Evolutionary conservation across 1,140 invertebrate species (phyloP).

Genomic region (Trachymyrmex cornetzi): DNA sequence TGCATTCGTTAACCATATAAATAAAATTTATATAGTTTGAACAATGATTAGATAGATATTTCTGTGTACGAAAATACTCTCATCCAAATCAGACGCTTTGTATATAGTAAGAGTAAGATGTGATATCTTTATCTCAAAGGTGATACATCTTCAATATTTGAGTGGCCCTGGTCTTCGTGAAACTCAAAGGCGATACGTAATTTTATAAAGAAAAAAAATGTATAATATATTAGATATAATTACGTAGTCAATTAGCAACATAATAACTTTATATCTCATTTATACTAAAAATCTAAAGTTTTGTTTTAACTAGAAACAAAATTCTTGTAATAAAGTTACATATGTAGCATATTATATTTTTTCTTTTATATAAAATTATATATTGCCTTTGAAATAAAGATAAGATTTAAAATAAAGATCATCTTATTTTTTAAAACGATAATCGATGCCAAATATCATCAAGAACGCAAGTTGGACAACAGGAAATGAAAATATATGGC

Average conservation of each 20-base stretch:
- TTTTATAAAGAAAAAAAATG: no score
- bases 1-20: conserved; percentile 45
- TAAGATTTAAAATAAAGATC: neutral
- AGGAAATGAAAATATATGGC: neutral
- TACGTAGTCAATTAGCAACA: neutral
- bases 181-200: no score
- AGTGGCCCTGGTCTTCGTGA: no score
- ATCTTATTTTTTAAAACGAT: neutral
- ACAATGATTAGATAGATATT: conserved; percentile 37
- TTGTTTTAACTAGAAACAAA: neutral
- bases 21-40: conserved; percentile 21
- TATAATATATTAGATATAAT: no score
- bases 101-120: no score
- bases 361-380: neutral
- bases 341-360: neutral
- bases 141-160: no score
- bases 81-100: neutral
- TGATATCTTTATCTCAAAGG: no score
- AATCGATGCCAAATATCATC: neutral
- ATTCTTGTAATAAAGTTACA: neutral
- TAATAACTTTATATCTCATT: neutral
- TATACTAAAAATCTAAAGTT: neutral
- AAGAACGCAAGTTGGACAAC: neutral
- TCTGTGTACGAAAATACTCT: neutral
- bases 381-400: neutral